Base-by-base conservation (phyloP, 1,140 invertebrate species). In the Drosophila baimaii region DNA sequence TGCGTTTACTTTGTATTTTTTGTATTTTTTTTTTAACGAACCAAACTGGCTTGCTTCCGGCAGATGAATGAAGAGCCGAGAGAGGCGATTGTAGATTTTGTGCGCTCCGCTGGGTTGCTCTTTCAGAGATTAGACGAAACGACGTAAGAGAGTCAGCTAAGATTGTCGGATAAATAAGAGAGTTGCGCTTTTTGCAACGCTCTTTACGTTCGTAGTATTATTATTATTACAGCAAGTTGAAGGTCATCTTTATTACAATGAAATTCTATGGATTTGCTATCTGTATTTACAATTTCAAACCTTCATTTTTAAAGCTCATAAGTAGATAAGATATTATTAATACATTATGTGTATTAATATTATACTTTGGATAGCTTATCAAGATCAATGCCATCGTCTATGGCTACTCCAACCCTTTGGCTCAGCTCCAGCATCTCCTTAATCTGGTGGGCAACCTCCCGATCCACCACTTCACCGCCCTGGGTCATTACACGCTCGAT, bases 351-450 rank as follows among this genome's bases (percentile, higher is more conserved):
- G 8, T 19, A 6, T 15, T 6, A 21, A 21, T 19, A 5, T 29
- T 51, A 31, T 7, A 35, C 31, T 23, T 35, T 35, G 1, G 29
- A 6, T 27, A 54, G 29, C 52, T 31, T n/a, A 25, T 49, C 52
- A 17, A 84, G 12, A 46, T 83, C 64, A 25, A 90, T 90, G 29
- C 59, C 66, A 43, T 88, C 74, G 39, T 81, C 81, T n/a, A 92
- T 75, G 33, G 86, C 39, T 0, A 90, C 72, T 19, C 82, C 68
- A 33, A 68, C 46, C 17, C 33, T 8, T 2, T 33, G 58, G 51
- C 76, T 77, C 4, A 91, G 31, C 15, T 92, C 85, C 54, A 77
- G 79, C 39, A 92, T 47, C 62, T 92, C 90, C 41, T 58, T 79
- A 2, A 91, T 8, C 56, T 92, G 89, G 49, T 90, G 76, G 0